Evolutionary conservation across 2,797 vertebrate genomes (phyloP).

Genomic region (Manis pentadactyla): DNA sequence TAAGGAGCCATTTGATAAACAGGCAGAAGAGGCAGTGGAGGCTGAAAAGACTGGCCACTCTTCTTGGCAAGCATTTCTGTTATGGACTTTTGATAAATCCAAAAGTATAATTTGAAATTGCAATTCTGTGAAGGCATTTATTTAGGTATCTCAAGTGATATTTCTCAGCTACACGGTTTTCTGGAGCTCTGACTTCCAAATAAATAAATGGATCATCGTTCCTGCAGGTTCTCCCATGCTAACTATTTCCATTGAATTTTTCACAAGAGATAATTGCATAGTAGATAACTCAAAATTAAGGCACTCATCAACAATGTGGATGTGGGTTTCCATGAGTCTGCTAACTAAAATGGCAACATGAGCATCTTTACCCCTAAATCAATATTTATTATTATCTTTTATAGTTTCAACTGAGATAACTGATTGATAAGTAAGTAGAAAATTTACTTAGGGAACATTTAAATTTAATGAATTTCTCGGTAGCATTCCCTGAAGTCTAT

Average conservation of each 20-base stretch:
- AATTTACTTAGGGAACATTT: slow-evolving; percentile 2
- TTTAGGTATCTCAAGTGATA: background rate
- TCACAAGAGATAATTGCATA: background rate
- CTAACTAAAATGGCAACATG: background rate
- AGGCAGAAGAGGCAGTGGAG: background rate
- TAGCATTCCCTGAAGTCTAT: background rate
- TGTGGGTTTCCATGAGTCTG: background rate
- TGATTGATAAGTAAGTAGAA: slow-evolving; percentile 53
- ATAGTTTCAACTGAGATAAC: slow-evolving; percentile 21
- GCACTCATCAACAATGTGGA: background rate
- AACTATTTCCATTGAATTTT: background rate
- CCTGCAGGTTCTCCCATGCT: background rate
- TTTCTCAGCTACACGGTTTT: background rate
- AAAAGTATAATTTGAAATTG: background rate
- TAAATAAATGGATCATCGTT: background rate
- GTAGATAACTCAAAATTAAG: background rate
- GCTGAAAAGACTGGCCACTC: background rate
- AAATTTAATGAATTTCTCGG: slow-evolving; percentile 56
- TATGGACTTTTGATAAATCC: background rate
- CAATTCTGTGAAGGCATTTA: background rate
- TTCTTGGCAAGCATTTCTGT: background rate
- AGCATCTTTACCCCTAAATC: background rate
- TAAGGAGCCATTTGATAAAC: background rate
- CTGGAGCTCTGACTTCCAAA: background rate
- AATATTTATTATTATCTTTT: background rate